Evolutionary conservation across 1,140 invertebrate genomes (phyloP), one percentile per base, ranked within the genome.

Genomic region (Zaprionus kolodkinae): DNA sequence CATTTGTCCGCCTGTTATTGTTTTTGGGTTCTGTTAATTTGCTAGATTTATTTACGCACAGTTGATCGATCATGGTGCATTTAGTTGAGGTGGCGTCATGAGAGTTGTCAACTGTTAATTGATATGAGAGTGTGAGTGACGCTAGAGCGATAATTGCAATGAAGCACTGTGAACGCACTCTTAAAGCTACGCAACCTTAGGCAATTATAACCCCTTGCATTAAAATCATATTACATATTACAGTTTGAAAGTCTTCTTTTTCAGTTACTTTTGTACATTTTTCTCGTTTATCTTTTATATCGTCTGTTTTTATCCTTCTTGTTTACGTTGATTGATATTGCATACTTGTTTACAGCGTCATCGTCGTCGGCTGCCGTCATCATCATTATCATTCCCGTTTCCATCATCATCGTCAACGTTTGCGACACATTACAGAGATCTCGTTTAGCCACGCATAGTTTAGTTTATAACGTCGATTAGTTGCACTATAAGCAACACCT

Each of bases 401-500:
- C 70, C 72, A 79, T 87, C 62, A 88, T 87, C 30, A 40, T 78
- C 83, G 76, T 87, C 67, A 87, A 83, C 50, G 56, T 80, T 88
- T 83, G 85, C 85, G 77, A 80, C 70, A 83, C 77, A 78, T 87
- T 79, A 68, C 72, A 54, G n/a, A 79, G 79, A 76, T 72, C 76
- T 87, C 84, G 84, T 87, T 87, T 83, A 82, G 83, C 80, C 61
- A 78, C 80, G 84, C 80, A 83, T 78, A 89, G 85, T 85, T 89
- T 88, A 88, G 85, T 89, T 85, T 88, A 88, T 81, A 77, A 88
- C 74, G 81, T 84, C 81, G 78, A 89, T 89, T 88, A 88, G 84
- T 88, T 88, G 85, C 84, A 89, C 84, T 89, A 88, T 88, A 84
- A 88, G 85, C 85, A 89, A 89, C 85, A 88, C 85, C 85, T 88